Evolutionary conservation across 1,140 invertebrate genomes (phyloP), one percentile per base, ranked within the genome.

Genomic region (Trichonephila clavipes): DNA sequence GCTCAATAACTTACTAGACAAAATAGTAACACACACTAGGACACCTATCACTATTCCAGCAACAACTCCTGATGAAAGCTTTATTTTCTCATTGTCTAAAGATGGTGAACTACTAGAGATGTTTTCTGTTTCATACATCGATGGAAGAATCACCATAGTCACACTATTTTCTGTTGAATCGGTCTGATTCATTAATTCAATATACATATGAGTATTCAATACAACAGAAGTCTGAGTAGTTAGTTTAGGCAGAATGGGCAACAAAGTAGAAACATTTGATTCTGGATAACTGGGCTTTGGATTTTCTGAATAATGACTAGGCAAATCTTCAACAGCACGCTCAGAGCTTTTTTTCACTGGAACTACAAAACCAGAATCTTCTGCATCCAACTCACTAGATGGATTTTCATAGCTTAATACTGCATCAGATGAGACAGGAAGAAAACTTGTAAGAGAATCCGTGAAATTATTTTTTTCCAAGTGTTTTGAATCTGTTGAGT

Each of bases 11-110:
- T 94, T 90, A 94, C 93, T 94, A 61, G 93, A 89, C 77, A 94
- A 85, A 94, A 94, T 10, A 28, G 93, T 94, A 69, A 90, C 88
- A 94, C 72, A 89, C 16, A 90, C 87, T 40, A 94, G 51, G 10
- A 94, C 81, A 89, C 83, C 87, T 69, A 94, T 94, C 21, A 94
- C 88, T 59, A 94, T 90, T 58, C 93, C 93, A 28, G 93, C 93
- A 66, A 94, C 77, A 69, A 59, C 64, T 28, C 93, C 93, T 66
- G 93, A 66, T 34, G 93, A 94, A 14, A 94, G 40, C 24, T 85
- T 94, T 14, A 58, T n/a, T 10, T 34, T 83, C 58, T 83, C 61
- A 66, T 21, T 69, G 19, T 89, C 77, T 16, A 69, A 58, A 14
- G 86, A 85, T 64, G 81, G 87, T 28, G 77, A 62, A n/a, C 18